Evolutionary conservation across 2,888 invertebrate species (phyloP).

Genomic region (Vannuccia rotundouncinata): DNA sequence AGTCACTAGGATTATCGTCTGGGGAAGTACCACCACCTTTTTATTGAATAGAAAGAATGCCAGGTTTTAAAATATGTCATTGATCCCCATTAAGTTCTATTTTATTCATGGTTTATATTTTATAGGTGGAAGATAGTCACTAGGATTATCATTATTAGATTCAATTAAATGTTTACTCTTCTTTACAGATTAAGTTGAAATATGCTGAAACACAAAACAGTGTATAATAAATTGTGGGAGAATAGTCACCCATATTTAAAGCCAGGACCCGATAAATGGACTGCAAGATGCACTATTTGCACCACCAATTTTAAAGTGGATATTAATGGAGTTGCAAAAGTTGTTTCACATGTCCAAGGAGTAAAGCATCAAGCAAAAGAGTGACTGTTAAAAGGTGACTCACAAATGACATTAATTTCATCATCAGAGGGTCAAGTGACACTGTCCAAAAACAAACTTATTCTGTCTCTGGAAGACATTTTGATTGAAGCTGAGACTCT

Average conservation of each 20-base stretch:
- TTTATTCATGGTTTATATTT: constrained; percentile 9
- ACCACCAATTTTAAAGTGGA: not conserved
- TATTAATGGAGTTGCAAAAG: not conserved
- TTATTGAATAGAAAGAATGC: constrained; percentile 11
- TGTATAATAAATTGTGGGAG: constrained; percentile 14
- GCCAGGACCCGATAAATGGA: constrained; percentile 16
- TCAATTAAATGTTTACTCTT: not conserved
- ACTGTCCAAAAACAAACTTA: not conserved
- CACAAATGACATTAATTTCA: not conserved
- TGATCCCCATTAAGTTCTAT: constrained; percentile 18
- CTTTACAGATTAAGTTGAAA: not conserved
- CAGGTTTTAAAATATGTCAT: constrained; percentile 20
- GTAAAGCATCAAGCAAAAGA: not conserved
- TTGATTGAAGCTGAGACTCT: not conserved
- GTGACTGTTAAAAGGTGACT: constrained; percentile 5
- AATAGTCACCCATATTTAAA: not conserved
- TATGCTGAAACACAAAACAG: not conserved
- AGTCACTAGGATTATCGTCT: constrained; percentile 15
- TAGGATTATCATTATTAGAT: not conserved
- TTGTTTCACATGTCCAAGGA: not conserved
- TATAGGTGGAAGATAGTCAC: not conserved
- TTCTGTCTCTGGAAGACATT: not conserved
- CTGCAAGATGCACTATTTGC: constrained; percentile 5
- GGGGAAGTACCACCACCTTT: constrained; percentile 26
- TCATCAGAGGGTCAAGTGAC: constrained; percentile 9